These are phyloP conservation scores for Chloroceryle inda DNA, from an alignment of 2,797 vertebrate species.

Conservation along the genomic window DNA sequence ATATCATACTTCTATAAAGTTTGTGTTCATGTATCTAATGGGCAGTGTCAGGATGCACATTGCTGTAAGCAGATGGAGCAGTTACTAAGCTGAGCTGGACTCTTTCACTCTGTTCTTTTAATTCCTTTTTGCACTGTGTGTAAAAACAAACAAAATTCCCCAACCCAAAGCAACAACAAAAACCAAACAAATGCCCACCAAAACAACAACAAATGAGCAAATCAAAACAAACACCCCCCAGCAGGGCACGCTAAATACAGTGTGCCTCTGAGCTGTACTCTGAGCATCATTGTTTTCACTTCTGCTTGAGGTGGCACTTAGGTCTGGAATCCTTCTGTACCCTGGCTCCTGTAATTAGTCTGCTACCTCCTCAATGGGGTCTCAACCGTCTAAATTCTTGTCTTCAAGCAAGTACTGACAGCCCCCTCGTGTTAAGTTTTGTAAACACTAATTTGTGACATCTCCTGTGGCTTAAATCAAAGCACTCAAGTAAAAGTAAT, in stretches of 20 bases:
- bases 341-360: slow-evolving; percentile 16
- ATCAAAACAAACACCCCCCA: neutral
- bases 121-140: neutral
- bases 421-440: slow-evolving; percentile 75
- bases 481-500: slow-evolving; percentile 66
- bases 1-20: neutral
- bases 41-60: rapidly evolving
- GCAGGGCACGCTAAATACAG: neutral
- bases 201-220: neutral
- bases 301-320: neutral
- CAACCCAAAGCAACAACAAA: neutral
- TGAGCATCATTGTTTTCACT: neutral
- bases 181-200: neutral
- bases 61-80: neutral
- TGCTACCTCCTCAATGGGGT: slow-evolving; percentile 28
- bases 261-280: neutral
- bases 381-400: slow-evolving; percentile 4
- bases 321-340: neutral
- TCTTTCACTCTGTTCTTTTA: neutral
- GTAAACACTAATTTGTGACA: slow-evolving; percentile 74
- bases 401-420: slow-evolving; percentile 70
- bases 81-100: neutral
- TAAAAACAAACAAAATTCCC: neutral
- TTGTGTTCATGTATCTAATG: neutral
- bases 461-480: slow-evolving; percentile 71